Evolutionary conservation across 2,888 invertebrate species (phyloP), one percentile per base, ranked within the genome.

Genomic region (Bimastos eiseni): DNA sequence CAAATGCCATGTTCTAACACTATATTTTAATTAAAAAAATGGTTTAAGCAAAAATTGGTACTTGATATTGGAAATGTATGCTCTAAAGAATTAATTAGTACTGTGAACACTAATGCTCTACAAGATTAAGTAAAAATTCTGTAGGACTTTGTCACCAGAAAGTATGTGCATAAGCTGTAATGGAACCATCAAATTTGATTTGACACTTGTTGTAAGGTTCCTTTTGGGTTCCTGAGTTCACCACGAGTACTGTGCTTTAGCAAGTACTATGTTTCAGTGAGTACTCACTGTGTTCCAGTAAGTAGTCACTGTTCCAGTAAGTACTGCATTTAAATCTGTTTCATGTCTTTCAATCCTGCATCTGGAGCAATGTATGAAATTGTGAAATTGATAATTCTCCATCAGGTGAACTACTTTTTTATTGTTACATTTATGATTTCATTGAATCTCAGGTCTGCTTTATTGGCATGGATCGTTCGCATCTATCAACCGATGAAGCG

Each of bases 381-480:
- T n/a, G n/a, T n/a, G n/a, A n/a, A n/a, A n/a, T n/a, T n/a, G n/a
- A n/a, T n/a, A n/a, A n/a, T n/a, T n/a, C n/a, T n/a, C 11, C 15
- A 41, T 11, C n/a, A 70, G n/a, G n/a, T n/a, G n/a, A n/a, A n/a
- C n/a, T n/a, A n/a, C 30, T n/a, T 17, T n/a, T 70, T 70, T n/a
- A n/a, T 70, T 89, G 41, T 34, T 1, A 30, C 19, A 19, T 33
- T 38, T 41, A 0, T 19, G 41, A 86, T 91, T n/a, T n/a, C 21
- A 83, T 83, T 86, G 1, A 8, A 88, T 88, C 33, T 91, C 91
- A 95, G 95, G 93, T 94, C 6, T 94, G 94, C 92, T 94, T 94
- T 89, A 92, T 94, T 91, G 95, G 95, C 15, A 91, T 92, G 89
- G 91, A 91, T 36, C 91, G 94, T 90, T 93, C 92, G 19, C 94